Conservation (phyloP, 64 coral and sea anemone species). For the Orbicella faveolata region DNA sequence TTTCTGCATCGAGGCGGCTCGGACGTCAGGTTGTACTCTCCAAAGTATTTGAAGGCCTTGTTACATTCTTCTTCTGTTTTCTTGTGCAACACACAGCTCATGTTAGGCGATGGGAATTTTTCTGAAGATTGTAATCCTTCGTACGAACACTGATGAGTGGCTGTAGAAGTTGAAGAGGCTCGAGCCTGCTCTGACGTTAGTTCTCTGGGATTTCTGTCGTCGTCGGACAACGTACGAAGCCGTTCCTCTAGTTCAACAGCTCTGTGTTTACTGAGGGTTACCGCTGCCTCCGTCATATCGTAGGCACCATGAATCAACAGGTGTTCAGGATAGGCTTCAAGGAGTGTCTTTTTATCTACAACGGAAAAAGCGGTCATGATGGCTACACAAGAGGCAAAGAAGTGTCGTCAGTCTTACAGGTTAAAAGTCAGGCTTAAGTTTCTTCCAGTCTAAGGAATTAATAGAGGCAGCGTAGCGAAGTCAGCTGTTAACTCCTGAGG, state of each 20-base stretch:
- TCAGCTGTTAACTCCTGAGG: too few species aligned
- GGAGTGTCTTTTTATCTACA: neutral
- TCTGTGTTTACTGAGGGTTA: neutral
- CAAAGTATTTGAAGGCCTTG: conserved; percentile 60
- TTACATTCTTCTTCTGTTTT: conserved; percentile 54
- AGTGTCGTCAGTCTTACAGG: too few species aligned
- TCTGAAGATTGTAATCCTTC: neutral
- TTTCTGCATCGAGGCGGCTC: conserved; percentile 33
- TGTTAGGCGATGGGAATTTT: neutral
- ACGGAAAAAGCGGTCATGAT: neutral
- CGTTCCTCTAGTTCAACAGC: conserved; percentile 5
- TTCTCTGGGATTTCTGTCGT: neutral
- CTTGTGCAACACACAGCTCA: conserved; percentile 48
- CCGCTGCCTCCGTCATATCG: conserved; percentile 29
- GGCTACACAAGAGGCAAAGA: too few species aligned
- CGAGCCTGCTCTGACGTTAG: neutral
- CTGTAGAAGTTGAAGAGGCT: neutral
- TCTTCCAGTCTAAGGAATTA: too few species aligned
- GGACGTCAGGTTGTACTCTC: conserved; percentile 48
- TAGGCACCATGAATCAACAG: conserved; percentile 25
- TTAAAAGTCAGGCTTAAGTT: too few species aligned
- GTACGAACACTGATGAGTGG: neutral
- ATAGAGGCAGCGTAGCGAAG: too few species aligned
- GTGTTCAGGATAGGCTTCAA: neutral
- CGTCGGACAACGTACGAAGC: neutral